Evolutionary conservation across 2,888 invertebrate genomes (phyloP).

Genomic region (Malthinus flaveolus): DNA sequence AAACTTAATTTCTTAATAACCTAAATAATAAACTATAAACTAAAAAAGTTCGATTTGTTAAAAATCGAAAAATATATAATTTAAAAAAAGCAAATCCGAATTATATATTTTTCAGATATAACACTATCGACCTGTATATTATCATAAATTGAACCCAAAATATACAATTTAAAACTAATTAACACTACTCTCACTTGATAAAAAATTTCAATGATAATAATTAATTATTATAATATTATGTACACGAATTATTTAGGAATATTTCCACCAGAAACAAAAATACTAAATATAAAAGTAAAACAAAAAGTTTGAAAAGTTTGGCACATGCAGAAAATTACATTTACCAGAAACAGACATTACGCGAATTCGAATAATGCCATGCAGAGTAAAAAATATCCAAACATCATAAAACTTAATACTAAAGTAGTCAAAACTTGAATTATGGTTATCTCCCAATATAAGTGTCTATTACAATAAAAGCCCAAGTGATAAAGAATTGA

Average conservation of each 20-base stretch:
- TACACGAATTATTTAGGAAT: neutral
- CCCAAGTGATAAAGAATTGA: neutral
- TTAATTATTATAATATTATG: too few relatives aligned
- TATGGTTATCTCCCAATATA: neutral
- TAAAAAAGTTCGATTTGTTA: too few relatives aligned
- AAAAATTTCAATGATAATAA: too few relatives aligned
- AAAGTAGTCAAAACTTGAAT: constrained; percentile 8
- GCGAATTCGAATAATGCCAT: constrained; percentile 2
- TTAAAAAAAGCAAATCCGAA: too few relatives aligned
- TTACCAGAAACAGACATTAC: too few relatives aligned
- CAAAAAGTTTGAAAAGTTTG: neutral
- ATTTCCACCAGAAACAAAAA: neutral
- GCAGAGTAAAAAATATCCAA: constrained; percentile 6
- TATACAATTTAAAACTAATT: constrained; percentile 5
- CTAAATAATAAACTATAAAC: too few relatives aligned
- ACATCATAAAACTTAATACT: neutral
- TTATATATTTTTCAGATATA: neutral
- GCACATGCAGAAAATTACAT: neutral
- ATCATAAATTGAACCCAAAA: neutral
- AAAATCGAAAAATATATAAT: too few relatives aligned
- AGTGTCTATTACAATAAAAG: neutral
- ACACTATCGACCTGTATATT: neutral
- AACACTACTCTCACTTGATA: neutral
- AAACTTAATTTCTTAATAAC: too few relatives aligned
- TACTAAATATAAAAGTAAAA: neutral